phyloP scores from a whole-genome alignment of 1,140 invertebrate species.

The Diorhabda carinulata region DNA sequence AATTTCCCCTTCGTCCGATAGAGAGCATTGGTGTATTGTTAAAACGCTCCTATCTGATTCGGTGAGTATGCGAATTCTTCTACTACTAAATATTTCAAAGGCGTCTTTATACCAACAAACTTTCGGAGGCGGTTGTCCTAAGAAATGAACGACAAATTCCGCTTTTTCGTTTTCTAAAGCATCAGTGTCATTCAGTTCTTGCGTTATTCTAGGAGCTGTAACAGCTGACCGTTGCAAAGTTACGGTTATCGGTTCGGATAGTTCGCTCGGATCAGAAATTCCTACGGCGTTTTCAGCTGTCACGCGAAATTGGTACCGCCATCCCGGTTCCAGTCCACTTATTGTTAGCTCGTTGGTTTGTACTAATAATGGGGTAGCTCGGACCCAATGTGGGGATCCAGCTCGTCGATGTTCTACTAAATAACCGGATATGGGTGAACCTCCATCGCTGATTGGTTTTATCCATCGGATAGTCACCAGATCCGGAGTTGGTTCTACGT shows the following conservation, averaged over 20 bases:
- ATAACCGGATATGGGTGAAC: slow-evolving; percentile 82
- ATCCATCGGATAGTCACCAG: slow-evolving; percentile 86
- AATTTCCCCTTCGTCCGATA: slow-evolving; percentile 81
- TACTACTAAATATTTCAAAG: slow-evolving; percentile 78
- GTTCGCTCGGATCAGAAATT: slow-evolving; percentile 69
- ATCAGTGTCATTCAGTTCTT: slow-evolving; percentile 61
- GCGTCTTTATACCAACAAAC: slow-evolving; percentile 93
- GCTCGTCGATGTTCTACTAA: slow-evolving; percentile 75
- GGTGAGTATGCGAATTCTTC: slow-evolving; percentile 71
- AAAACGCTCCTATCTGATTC: slow-evolving; percentile 74
- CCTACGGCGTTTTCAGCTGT: slow-evolving; percentile 83
- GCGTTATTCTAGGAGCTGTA: slow-evolving; percentile 63
- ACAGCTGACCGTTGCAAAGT: slow-evolving; percentile 64
- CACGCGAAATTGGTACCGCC: slow-evolving; percentile 85
- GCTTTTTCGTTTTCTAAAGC: slow-evolving; percentile 77
- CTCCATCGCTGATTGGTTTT: slow-evolving; percentile 77
- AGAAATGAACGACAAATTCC: slow-evolving; percentile 76
- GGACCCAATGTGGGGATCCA: slow-evolving; percentile 72
- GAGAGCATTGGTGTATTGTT: slow-evolving; percentile 73
- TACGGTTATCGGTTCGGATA: slow-evolving; percentile 74
- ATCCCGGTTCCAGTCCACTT: slow-evolving; percentile 76
- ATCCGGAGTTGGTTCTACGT: slow-evolving; percentile 65
- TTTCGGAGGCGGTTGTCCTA: slow-evolving; percentile 77
- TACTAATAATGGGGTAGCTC: slow-evolving; percentile 67
- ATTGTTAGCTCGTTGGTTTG: slow-evolving; percentile 67